A percentile compares a stretch with the other conserved stretches of the same genome.
Evolutionary conservation across 1,140 invertebrate species (phyloP).

Genomic region (Drosophila biarmipes): DNA sequence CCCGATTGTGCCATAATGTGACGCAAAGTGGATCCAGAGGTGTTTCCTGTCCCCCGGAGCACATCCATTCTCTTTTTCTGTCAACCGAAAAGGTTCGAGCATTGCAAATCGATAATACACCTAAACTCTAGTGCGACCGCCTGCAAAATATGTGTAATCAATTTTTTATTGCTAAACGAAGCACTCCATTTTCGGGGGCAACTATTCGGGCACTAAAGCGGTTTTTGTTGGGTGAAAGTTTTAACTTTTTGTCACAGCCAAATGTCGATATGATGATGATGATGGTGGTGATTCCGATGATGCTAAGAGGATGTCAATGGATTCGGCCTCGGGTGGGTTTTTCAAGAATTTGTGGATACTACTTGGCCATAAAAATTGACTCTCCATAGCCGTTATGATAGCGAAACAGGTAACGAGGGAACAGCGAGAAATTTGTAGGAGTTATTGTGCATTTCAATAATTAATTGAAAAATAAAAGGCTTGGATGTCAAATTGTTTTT

Average conservation of each 20-base stretch:
- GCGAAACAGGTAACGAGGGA: slow-evolving; percentile 15
- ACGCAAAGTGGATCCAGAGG: slow-evolving; percentile 53
- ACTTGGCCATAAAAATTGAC: slow-evolving; percentile 53
- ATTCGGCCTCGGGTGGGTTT: slow-evolving; percentile 28
- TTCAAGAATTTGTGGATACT: slow-evolving; percentile 48
- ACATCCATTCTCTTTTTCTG: slow-evolving; percentile 49
- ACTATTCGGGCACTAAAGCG: slow-evolving; percentile 13
- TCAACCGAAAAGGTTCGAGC: slow-evolving; percentile 33
- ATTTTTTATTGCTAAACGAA: slow-evolving; percentile 60
- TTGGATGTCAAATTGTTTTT: too few species aligned
- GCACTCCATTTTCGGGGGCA: slow-evolving; percentile 15
- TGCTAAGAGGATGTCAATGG: slow-evolving; percentile 32
- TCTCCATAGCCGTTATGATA: slow-evolving; percentile 28
- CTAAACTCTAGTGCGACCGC: slow-evolving; percentile 7
- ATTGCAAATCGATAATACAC: slow-evolving; percentile 65
- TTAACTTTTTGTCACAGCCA: slow-evolving; percentile 52
- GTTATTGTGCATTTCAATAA: too few species aligned
- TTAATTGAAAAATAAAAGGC: too few species aligned
- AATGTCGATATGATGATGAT: slow-evolving; percentile 38
- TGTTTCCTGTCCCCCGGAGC: slow-evolving; percentile 50
- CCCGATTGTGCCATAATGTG: slow-evolving; percentile 75
- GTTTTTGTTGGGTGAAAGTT: slow-evolving; percentile 23
- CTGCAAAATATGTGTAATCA: slow-evolving; percentile 60
- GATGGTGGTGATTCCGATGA: slow-evolving; percentile 18
- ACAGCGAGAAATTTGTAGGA: not conserved